Conservation (phyloP, 2,888 invertebrate genomes). For the Perithous albicinctus region DNA sequence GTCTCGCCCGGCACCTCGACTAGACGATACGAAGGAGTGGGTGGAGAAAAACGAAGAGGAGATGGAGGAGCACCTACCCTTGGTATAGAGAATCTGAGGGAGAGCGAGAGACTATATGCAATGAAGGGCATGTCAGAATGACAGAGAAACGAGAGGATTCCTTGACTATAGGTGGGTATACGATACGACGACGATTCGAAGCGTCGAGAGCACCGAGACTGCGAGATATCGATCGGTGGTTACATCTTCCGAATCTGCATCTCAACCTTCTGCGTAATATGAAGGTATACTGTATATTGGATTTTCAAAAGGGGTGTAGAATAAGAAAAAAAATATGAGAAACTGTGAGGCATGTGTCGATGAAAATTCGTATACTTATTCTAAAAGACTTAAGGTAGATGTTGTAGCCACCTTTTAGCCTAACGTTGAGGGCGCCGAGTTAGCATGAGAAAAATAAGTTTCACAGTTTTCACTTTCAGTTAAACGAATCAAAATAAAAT, state of each 20-base stretch:
- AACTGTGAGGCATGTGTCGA: neutral
- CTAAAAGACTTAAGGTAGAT: neutral
- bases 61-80: conserved; percentile 57
- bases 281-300: neutral
- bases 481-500: too few relatives aligned
- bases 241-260: conserved; percentile 64
- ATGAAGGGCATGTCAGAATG: conserved; percentile 73
- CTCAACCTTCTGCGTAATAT: conserved; percentile 28
- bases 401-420: too few relatives aligned
- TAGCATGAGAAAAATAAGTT: too few relatives aligned
- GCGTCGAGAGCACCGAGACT: conserved; percentile 60
- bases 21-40: conserved; percentile 54
- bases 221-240: conserved; percentile 62
- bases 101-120: conserved; percentile 84
- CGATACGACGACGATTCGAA: conserved; percentile 65
- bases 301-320: neutral
- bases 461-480: too few relatives aligned
- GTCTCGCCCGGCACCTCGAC: conserved; percentile 44
- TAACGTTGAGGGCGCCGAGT: too few relatives aligned
- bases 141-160: conserved; percentile 67
- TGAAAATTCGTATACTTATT: neutral
- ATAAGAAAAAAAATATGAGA: neutral
- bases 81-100: conserved; percentile 69
- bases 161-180: conserved; percentile 56
- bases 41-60: conserved; percentile 74